These are phyloP conservation scores for Stegastes partitus DNA, from an alignment of 2,113 vertebrate genomes.

Conservation along the genomic window DNA sequence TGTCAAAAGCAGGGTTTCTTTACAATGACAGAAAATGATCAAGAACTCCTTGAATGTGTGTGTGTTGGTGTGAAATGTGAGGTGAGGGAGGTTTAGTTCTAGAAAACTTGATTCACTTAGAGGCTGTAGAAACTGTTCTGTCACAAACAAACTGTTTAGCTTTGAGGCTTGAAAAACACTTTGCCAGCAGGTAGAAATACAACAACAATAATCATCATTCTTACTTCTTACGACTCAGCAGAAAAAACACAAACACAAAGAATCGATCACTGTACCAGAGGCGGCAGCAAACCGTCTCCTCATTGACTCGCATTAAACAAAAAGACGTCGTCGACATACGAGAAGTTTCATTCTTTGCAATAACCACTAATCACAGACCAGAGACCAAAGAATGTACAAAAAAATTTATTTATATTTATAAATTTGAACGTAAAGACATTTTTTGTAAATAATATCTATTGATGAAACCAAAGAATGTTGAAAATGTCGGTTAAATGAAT, in stretches of 20 bases:
- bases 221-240: not conserved
- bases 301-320: not conserved
- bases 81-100: conserved; percentile 10
- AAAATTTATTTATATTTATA: conserved; percentile 79
- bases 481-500: conserved; percentile 35
- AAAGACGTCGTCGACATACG: not conserved
- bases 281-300: not conserved
- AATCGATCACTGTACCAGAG: not conserved
- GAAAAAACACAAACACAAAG: not conserved
- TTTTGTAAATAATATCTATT: conserved; percentile 77
- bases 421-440: conserved; percentile 67
- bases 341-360: conserved; percentile 31
- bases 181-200: not conserved
- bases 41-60: not conserved
- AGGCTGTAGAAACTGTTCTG: conserved; percentile 27
- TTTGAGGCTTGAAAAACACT: conserved; percentile 42
- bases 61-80: conserved; percentile 41
- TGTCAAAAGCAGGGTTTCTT: not conserved
- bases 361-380: conserved; percentile 67
- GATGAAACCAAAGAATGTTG: conserved; percentile 62
- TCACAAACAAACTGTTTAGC: conserved; percentile 31
- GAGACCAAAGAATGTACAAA: conserved; percentile 79
- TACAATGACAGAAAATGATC: not conserved
- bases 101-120: conserved; percentile 51
- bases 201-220: not conserved